phyloP scores from a whole-genome alignment of 2,113 vertebrate species.

The Ifrita kowaldi region DNA sequence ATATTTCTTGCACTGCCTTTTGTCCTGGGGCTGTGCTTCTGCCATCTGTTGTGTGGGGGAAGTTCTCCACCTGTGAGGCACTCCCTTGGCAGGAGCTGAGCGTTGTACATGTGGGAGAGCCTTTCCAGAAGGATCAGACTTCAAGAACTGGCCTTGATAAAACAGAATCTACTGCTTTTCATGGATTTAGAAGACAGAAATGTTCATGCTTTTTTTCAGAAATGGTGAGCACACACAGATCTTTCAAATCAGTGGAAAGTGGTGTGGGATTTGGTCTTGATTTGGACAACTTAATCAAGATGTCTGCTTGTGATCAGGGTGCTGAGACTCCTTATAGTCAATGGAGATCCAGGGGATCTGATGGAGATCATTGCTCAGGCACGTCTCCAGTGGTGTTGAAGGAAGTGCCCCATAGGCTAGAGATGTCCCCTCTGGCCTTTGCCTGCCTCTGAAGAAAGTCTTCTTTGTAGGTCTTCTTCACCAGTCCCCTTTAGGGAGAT shows the following conservation, averaged over 20 bases:
- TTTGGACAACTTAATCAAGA: neutral
- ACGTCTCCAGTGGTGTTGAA: neutral
- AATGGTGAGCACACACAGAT: neutral
- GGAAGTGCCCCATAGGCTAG: neutral
- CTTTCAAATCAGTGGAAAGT: neutral
- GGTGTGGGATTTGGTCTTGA: neutral
- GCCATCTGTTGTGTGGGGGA: neutral
- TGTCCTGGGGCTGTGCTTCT: neutral
- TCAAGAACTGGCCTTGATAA: neutral
- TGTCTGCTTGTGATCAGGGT: neutral
- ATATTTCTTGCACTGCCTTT: neutral
- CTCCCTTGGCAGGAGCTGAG: neutral
- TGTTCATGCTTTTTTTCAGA: neutral
- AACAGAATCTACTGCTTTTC: neutral
- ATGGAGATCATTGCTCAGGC: neutral
- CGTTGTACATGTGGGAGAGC: neutral
- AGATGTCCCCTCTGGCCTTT: neutral
- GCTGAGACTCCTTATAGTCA: neutral
- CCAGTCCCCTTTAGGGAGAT: neutral
- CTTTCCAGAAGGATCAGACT: neutral
- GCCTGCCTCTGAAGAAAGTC: neutral
- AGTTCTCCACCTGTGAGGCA: neutral
- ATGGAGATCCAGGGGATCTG: neutral
- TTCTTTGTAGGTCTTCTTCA: neutral
- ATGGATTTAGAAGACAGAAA: neutral